Percentiles rank a stretch among this genome's conserved stretches.
phyloP scores from a whole-genome alignment of 1,140 invertebrate genomes.

The Sycobia sp. region DNA sequence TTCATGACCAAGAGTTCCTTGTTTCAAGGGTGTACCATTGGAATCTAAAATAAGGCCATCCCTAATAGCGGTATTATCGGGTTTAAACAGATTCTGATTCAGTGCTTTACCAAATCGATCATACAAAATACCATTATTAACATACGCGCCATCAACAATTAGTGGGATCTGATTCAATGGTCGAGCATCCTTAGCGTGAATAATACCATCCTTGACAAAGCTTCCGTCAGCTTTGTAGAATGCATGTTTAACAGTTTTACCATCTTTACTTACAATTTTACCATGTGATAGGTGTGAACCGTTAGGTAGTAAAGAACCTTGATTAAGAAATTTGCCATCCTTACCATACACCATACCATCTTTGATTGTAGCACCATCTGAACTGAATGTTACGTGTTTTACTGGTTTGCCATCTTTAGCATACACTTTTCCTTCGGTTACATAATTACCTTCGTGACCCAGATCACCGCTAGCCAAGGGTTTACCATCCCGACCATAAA shows the following conservation, averaged over 20 bases:
- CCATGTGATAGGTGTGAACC: slow-evolving; percentile 55
- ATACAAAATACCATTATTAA: slow-evolving; percentile 52
- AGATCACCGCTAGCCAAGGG: slow-evolving; percentile 47
- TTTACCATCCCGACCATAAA: slow-evolving; percentile 50
- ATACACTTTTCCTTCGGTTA: slow-evolving; percentile 54
- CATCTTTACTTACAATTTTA: slow-evolving; percentile 54
- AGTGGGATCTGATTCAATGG: slow-evolving; percentile 52
- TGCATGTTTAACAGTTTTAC: slow-evolving; percentile 52
- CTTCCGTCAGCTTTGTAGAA: slow-evolving; percentile 56
- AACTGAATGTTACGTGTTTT: slow-evolving; percentile 54
- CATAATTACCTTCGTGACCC: slow-evolving; percentile 48
- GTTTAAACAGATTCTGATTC: slow-evolving; percentile 55
- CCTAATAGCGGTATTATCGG: slow-evolving; percentile 48
- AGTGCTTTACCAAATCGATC: slow-evolving; percentile 45
- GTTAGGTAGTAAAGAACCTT: slow-evolving; percentile 54
- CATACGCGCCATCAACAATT: slow-evolving; percentile 49
- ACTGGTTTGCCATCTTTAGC: slow-evolving; percentile 54
- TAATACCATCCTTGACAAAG: slow-evolving; percentile 54
- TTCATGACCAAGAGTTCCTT: slow-evolving; percentile 49
- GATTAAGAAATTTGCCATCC: slow-evolving; percentile 53
- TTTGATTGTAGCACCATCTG: slow-evolving; percentile 53
- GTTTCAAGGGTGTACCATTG: slow-evolving; percentile 41
- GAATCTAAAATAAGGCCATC: slow-evolving; percentile 50
- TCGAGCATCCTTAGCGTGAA: slow-evolving; percentile 50
- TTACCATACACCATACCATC: slow-evolving; percentile 53